Conservation (phyloP, 2,888 invertebrate genomes). For the Empis stercorea region DNA sequence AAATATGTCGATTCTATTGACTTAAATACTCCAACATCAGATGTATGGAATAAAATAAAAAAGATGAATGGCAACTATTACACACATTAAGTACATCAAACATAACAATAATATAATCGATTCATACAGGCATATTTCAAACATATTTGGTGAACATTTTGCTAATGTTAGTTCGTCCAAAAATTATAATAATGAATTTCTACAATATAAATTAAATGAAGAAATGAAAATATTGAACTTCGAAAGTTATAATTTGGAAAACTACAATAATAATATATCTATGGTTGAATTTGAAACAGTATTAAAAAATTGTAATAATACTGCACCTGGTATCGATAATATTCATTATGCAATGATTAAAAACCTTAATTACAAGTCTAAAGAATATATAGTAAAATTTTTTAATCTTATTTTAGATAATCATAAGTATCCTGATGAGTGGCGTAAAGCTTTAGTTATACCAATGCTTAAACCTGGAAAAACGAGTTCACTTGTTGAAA, state of each 20-base stretch:
- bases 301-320: not conserved
- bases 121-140: not conserved
- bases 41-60: not conserved
- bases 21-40: not conserved
- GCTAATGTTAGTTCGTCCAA: not conserved
- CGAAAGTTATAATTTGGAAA: not conserved
- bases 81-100: not conserved
- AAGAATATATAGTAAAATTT: not conserved
- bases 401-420: not conserved
- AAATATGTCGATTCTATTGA: not conserved
- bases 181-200: not conserved
- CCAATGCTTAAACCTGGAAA: not conserved
- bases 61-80: not conserved
- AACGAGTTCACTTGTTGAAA: not conserved
- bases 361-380: not conserved
- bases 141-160: not conserved
- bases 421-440: not conserved
- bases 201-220: too few relatives aligned
- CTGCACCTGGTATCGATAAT: not conserved
- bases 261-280: not conserved
- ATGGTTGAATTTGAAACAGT: not conserved
- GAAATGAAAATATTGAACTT: not conserved
- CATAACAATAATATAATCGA: not conserved
- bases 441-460: not conserved
- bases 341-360: not conserved